phyloP scores from a whole-genome alignment of 2,113 vertebrate species.

The Eudorcas thomsonii region DNA sequence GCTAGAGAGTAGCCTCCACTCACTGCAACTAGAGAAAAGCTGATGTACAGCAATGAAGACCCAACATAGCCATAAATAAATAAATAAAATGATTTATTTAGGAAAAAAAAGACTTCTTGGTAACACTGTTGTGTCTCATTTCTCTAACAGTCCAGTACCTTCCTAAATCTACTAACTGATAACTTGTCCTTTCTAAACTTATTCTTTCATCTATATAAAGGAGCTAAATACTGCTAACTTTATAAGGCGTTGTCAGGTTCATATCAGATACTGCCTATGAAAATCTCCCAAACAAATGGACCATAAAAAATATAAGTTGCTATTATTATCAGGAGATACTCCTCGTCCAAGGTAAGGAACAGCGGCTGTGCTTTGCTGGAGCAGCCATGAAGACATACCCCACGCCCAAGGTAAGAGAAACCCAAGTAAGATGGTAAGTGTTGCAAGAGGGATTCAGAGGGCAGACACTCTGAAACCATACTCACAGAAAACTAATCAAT shows the following conservation, averaged over 20 bases:
- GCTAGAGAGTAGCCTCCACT: not conserved
- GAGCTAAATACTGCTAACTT: not conserved
- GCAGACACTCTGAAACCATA: too few species aligned
- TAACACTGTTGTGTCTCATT: not conserved
- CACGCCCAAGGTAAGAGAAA: too few species aligned
- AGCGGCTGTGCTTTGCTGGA: too few species aligned
- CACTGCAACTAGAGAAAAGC: not conserved
- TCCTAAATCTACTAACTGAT: not conserved
- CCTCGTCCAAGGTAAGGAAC: too few species aligned
- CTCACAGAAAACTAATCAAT: too few species aligned
- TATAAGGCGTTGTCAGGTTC: not conserved
- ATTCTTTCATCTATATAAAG: not conserved
- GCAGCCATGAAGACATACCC: too few species aligned
- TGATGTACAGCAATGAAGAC: not conserved
- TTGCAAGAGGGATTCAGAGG: too few species aligned
- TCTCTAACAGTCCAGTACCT: not conserved
- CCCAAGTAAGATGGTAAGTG: too few species aligned
- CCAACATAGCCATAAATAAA: not conserved
- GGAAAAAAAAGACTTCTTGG: not conserved
- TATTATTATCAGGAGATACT: too few species aligned
- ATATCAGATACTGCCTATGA: not conserved
- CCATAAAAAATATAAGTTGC: not conserved
- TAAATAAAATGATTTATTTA: not conserved
- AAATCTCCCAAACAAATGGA: not conserved
- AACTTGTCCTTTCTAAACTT: not conserved